Evolutionary conservation across 2,797 vertebrate species (phyloP).

Genomic region (Chromobotia macracanthus): DNA sequence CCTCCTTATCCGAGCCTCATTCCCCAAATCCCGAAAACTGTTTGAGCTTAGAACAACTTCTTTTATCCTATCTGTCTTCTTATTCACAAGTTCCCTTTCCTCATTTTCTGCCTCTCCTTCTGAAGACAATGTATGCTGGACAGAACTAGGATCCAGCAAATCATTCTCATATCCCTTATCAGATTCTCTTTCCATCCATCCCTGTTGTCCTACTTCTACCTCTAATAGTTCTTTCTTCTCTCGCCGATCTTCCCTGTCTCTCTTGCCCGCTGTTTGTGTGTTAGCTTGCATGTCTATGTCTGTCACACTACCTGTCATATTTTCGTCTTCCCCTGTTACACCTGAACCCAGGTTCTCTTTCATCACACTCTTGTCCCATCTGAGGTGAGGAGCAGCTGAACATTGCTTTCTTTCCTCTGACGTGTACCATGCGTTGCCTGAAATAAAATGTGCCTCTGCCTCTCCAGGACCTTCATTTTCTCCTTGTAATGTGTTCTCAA

Average conservation of each 20-base stretch:
- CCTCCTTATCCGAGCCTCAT: slow-evolving; percentile 64
- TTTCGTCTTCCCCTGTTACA: slow-evolving; percentile 53
- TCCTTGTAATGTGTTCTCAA: slow-evolving; percentile 51
- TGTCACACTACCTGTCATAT: slow-evolving; percentile 30
- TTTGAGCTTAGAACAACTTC: slow-evolving; percentile 50
- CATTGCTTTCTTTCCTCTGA: slow-evolving; percentile 67
- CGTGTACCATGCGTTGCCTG: slow-evolving; percentile 66
- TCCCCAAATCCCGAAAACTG: slow-evolving; percentile 73
- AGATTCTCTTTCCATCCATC: slow-evolving; percentile 24
- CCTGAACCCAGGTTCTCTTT: slow-evolving; percentile 71
- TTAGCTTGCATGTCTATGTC: slow-evolving; percentile 67
- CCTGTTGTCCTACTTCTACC: slow-evolving; percentile 9
- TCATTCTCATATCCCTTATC: not conserved
- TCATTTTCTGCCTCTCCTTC: slow-evolving; percentile 42
- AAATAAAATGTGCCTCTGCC: slow-evolving; percentile 53
- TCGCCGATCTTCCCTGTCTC: slow-evolving; percentile 15
- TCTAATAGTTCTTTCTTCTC: slow-evolving; percentile 10
- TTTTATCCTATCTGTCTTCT: slow-evolving; percentile 28
- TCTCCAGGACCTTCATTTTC: slow-evolving; percentile 55
- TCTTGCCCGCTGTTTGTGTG: slow-evolving; percentile 49
- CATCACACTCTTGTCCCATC: slow-evolving; percentile 76
- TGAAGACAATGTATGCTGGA: slow-evolving; percentile 32
- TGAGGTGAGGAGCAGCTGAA: slow-evolving; percentile 78
- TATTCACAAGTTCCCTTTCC: slow-evolving; percentile 17
- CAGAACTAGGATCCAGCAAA: slow-evolving; percentile 23